Evolutionary conservation across 1,140 invertebrate species (phyloP).

Genomic region (Temnothorax nylanderi): DNA sequence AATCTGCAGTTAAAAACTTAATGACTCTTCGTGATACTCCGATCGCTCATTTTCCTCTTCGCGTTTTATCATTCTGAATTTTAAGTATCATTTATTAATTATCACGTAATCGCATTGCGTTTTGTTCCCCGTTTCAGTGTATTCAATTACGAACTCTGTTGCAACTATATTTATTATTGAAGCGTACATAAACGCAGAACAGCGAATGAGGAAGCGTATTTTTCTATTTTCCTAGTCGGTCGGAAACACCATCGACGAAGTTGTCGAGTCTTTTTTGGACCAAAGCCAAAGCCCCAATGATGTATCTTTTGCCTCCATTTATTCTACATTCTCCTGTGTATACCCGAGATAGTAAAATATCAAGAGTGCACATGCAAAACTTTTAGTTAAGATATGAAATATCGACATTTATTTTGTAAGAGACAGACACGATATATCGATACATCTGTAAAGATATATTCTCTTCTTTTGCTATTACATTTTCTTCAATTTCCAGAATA

Average conservation of each 20-base stretch:
- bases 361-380: conserved; percentile 15
- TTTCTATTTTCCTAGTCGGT: conserved; percentile 20
- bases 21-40: neutral
- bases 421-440: neutral
- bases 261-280: conserved; percentile 64
- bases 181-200: neutral
- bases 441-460: neutral
- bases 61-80: conserved; percentile 1
- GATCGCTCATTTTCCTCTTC: neutral
- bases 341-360: conserved; percentile 38
- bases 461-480: neutral
- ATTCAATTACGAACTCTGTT: conserved; percentile 15
- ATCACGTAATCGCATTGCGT: neutral
- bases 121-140: neutral
- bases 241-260: conserved; percentile 15
- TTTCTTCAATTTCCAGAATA: neutral
- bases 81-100: conserved; percentile 13
- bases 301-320: conserved; percentile 41
- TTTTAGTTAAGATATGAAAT: conserved; percentile 46
- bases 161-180: conserved; percentile 45
- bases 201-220: conserved; percentile 13
- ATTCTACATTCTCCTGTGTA: conserved; percentile 26
- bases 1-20: neutral
- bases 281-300: conserved; percentile 55
- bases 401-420: conserved; percentile 45